Conservation (phyloP, 2,113 vertebrate species). For the Galeopterus variegatus region DNA sequence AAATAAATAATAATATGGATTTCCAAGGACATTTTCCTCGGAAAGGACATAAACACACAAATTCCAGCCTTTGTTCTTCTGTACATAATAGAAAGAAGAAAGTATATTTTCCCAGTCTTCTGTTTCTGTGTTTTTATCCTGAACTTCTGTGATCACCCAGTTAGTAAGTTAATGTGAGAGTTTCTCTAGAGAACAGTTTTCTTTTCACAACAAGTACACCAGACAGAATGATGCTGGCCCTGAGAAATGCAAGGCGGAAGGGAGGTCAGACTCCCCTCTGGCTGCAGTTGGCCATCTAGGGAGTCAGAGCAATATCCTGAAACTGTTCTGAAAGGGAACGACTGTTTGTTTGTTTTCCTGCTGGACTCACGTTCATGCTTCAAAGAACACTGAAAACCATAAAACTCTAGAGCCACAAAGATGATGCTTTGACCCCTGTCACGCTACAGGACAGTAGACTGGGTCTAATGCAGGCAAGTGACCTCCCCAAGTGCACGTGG, state of each 20-base stretch:
- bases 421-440: not conserved
- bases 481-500: too few species aligned
- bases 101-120: not conserved
- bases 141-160: not conserved
- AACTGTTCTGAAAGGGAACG: not conserved
- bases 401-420: constrained; percentile 13
- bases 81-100: not conserved
- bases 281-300: not conserved
- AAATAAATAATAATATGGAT: not conserved
- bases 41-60: not conserved
- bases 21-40: not conserved
- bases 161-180: not conserved
- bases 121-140: not conserved
- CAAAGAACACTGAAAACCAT: constrained; percentile 22
- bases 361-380: not conserved
- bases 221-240: not conserved
- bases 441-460: not conserved
- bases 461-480: not conserved
- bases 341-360: not conserved
- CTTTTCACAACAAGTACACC: not conserved
- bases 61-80: not conserved
- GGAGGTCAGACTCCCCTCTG: not conserved
- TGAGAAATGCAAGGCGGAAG: not conserved
- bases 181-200: not conserved
- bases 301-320: not conserved